These are phyloP conservation scores for Pseudomyrmex pallidus DNA, from an alignment of 1,140 invertebrate genomes.

Conservation along the genomic window DNA sequence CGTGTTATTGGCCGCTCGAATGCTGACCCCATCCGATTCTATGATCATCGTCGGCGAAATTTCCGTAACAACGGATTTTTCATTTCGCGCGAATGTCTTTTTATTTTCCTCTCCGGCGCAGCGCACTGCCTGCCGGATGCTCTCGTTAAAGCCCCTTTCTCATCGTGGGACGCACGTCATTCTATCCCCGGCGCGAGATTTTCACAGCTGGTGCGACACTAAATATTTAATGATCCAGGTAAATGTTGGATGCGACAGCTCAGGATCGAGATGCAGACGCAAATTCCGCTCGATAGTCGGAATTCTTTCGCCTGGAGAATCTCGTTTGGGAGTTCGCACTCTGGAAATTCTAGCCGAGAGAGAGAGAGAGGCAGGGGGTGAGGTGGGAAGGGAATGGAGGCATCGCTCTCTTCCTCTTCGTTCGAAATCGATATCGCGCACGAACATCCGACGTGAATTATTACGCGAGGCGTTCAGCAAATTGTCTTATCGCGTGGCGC, in stretches of 20 bases:
- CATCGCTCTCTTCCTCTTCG: constrained; percentile 51
- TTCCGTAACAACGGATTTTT: constrained; percentile 35
- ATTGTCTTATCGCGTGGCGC: constrained; percentile 72
- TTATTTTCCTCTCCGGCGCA: neutral
- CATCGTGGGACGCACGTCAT: constrained; percentile 41
- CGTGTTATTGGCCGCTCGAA: constrained; percentile 39
- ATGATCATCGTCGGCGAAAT: constrained; percentile 31
- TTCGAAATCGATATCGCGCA: constrained; percentile 63
- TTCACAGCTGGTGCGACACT: constrained; percentile 70
- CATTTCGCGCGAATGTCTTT: constrained; percentile 4
- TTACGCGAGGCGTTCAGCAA: constrained; percentile 62
- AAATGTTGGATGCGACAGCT: constrained; percentile 49
- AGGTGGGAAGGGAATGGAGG: neutral
- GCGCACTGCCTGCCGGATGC: neutral
- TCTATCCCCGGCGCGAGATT: constrained; percentile 59
- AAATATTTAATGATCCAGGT: constrained; percentile 75
- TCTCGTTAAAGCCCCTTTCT: constrained; percentile 57
- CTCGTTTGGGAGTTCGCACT: constrained; percentile 24
- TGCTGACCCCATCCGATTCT: neutral
- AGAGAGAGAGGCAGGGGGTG: no score
- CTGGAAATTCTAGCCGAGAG: constrained; percentile 34
- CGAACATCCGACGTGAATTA: constrained; percentile 65
- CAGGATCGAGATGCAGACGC: constrained; percentile 48
- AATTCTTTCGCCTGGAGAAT: constrained; percentile 59
- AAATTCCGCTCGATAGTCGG: constrained; percentile 52